Evolutionary conservation across 2,113 vertebrate species (phyloP), one percentile per base, ranked within the genome.

Genomic region (Rhynchomys soricoides): DNA sequence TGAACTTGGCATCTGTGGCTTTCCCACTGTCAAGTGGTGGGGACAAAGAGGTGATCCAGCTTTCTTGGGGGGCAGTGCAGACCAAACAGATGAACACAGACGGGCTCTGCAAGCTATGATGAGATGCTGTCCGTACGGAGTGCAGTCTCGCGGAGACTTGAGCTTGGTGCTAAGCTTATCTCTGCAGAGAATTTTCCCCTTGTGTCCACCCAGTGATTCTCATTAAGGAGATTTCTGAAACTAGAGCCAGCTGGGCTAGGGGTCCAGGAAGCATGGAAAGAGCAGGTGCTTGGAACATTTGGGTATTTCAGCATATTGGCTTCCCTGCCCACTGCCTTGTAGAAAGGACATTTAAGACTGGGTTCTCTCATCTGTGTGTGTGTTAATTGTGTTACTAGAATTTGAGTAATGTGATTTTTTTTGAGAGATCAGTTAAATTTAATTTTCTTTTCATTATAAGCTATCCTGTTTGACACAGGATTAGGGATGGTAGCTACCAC

Each of bases 121-220:
- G 97, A 94, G 68, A 89, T 50, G 31, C 86, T 90, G 26, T 59
- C 82, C 37, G 75, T 90, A 77, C 89, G 88, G 95, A 79, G 96
- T 68, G 87, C 45, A 50, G 79, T 86, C 81, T 83, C 96, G 77
- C 59, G 2, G n/a, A 43, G 55, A 4, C 64, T 64, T 29, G 79
- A 62, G 55, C 79, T 8, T 11, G 13, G 62, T 29, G 15, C 26
- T 24, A 29, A n/a, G 40, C 45, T 94, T 94, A 31, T 29, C 73
- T 86, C 66, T 57, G 45, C 5, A 11, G 52, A 22, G 45, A 31
- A 12, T 88, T 78, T 43, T 78, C 79, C 85, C 73, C 81, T 64
- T 91, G 7, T 50, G 31, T 52, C 50, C 34, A 40, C 57, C 64
- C n/a, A 17, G 7, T 82, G 86, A 66, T 85, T 82, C 66, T 7